Evolutionary conservation across 2,797 vertebrate species (phyloP), one percentile per base, ranked within the genome.

Genomic region (Sorex maritimensis): DNA sequence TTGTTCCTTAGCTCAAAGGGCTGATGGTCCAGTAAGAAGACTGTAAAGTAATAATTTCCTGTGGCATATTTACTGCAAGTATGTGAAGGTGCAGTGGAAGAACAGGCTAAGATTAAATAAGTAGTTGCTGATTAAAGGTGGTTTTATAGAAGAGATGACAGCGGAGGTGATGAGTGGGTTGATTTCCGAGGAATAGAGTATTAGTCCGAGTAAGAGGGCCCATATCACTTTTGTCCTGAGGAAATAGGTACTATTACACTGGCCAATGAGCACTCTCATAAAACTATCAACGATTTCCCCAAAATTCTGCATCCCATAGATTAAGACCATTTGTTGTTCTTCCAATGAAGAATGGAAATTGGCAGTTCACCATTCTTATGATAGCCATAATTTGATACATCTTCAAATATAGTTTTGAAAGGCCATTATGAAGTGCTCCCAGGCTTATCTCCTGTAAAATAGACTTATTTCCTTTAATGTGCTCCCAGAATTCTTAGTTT

Each of bases 381-480:
- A 52, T 10, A 91, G 61, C 21, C 19, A 61, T 61, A 61, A 61
- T 61, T 23, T 6, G 17, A 61, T 61, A 19, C 14, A 17, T 52
- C 49, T 83, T 86, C 73, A 86, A 30, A 74, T 67, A 52, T 11
- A n/a, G 19, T 61, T 23, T 5, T 26, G 21, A 82, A 89, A 86
- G 58, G 52, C 21, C 34, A 55, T 81, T 72, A 13, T 71, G 81
- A 74, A 67, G 24, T 58, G 6, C 19, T 55, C 73, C n/a, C 75
- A 46, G 34, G 11, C 19, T 13, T 94, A 90, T 90, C 17, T 9
- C 52, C 41, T 81, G n/a, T 21, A 81, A 93, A 89, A 80, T 24
- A 46, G 21, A 21, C 26, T 30, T 55, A 23, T 26, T 68, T 34
- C 8, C 77, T 73, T 26, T 34, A 78, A 2, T 88, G 24, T 0